phyloP scores from a whole-genome alignment of 2,797 vertebrate genomes.

The Triplophysa yarkandensis region DNA sequence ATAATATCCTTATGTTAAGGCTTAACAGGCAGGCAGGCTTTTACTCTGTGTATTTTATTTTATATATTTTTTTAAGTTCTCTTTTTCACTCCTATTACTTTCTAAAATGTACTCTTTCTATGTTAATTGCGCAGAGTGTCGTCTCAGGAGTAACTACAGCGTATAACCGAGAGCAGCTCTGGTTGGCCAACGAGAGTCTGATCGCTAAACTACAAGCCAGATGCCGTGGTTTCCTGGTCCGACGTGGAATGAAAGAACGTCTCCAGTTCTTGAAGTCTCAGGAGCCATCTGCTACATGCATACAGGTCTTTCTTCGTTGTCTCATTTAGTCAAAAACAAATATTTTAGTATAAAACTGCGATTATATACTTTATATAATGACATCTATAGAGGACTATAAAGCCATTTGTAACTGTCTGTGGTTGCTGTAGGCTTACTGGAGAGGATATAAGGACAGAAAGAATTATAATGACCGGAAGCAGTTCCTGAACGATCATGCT shows the following conservation, averaged over 20 bases:
- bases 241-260: slow-evolving; percentile 81
- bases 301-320: slow-evolving; percentile 81
- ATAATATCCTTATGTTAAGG: no score
- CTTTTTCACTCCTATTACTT: background rate
- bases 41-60: background rate
- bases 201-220: slow-evolving; percentile 91
- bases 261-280: slow-evolving; percentile 88
- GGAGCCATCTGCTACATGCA: slow-evolving; percentile 86
- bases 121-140: slow-evolving; percentile 76
- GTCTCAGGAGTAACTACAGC: slow-evolving; percentile 94
- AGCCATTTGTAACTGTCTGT: background rate
- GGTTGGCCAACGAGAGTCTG: slow-evolving; percentile 92
- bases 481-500: slow-evolving; percentile 83
- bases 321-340: no score
- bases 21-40: background rate
- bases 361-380: no score
- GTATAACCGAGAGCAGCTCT: slow-evolving; percentile 95
- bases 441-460: slow-evolving; percentile 91
- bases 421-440: slow-evolving; percentile 84
- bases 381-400: no score
- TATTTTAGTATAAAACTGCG: no score
- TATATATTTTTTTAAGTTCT: background rate
- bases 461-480: slow-evolving; percentile 81
- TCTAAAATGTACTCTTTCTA: background rate
- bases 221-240: slow-evolving; percentile 90